phyloP scores from a whole-genome alignment of 2,888 invertebrate genomes.

The Smittia sp. region DNA sequence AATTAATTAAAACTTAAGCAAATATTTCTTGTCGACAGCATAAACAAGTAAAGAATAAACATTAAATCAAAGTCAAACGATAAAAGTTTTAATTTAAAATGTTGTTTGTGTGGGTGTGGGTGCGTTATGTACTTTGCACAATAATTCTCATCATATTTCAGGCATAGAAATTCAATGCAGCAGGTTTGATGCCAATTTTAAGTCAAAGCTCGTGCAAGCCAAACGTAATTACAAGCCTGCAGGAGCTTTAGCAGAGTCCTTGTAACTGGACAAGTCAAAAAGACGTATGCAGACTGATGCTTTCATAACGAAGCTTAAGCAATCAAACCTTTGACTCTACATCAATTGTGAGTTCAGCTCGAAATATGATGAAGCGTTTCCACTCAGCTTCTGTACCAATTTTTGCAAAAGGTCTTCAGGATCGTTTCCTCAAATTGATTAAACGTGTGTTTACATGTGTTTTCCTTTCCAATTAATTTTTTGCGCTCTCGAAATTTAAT shows the following conservation, averaged over 20 bases:
- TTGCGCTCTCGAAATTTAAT: not conserved
- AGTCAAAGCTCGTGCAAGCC: too few relatives aligned
- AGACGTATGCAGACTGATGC: too few relatives aligned
- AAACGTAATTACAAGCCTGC: too few relatives aligned
- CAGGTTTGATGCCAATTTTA: too few relatives aligned
- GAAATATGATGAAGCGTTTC: too few relatives aligned
- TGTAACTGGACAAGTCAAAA: too few relatives aligned
- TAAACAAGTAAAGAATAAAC: slow-evolving; percentile 12
- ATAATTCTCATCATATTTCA: not conserved
- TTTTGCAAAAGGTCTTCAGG: too few relatives aligned
- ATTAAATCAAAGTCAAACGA: not conserved
- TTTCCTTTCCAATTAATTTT: not conserved
- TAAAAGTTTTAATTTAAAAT: slow-evolving; percentile 23
- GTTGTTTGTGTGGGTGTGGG: slow-evolving; percentile 28
- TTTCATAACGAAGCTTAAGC: too few relatives aligned
- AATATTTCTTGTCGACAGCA: slow-evolving; percentile 19
- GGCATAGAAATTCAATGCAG: not conserved
- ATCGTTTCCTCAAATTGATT: not conserved
- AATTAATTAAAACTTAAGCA: slow-evolving; percentile 20
- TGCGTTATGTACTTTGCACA: not conserved
- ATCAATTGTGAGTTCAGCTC: too few relatives aligned
- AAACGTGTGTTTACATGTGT: not conserved
- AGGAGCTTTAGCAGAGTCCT: too few relatives aligned
- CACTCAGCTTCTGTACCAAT: too few relatives aligned
- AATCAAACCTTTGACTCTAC: too few relatives aligned